Evolutionary conservation across 2,888 invertebrate genomes (phyloP), one percentile per base, ranked within the genome.

Genomic region (Polydrusus tereticollis): DNA sequence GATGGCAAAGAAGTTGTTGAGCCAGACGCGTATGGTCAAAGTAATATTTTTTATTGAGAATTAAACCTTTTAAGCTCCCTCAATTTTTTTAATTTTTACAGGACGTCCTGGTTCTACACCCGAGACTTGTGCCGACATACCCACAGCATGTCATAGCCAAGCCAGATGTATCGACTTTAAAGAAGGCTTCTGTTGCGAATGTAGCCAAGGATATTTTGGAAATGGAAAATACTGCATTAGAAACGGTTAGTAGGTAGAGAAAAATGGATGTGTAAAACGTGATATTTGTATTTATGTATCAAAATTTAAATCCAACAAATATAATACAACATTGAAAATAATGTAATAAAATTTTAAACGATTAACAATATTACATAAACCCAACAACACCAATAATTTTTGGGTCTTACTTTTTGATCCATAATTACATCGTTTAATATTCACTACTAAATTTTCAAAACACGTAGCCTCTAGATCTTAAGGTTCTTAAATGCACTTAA

Each of bases 171-270:
- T 91, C 5, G 97, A 98, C 84, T 93, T 92, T 80, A 88, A 90
- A 59, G 88, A 88, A 33, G 98, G 98, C 7, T 97, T 93, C 83
- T 99, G 98, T 82, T 99, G 99, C 83, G 87, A 90, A 75, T 99
- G 99, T 83, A 88, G 90, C 38, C 86, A 89, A n/a, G 94, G 93
- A 5, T 96, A 87, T 86, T 97, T 94, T 82, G 99, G 99, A 74
- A 99, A 99, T 83, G 99, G 99, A 64, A 91, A 91, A 83, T 92
- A 92, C 62, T 99, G 99, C 82, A 89, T 98, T 70, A 92, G 92
- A 84, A 90, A 68, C 29, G 60, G 73, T 73, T 20, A 50, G 55
- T 62, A 12, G 2, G n/a, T 26, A 23, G n/a, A n/a, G n/a, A n/a
- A n/a, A n/a, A n/a, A n/a, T n/a, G n/a, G n/a, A n/a, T n/a, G n/a